Evolutionary conservation across 2,797 vertebrate species (phyloP).

Genomic region (Gallinago nigripennis): DNA sequence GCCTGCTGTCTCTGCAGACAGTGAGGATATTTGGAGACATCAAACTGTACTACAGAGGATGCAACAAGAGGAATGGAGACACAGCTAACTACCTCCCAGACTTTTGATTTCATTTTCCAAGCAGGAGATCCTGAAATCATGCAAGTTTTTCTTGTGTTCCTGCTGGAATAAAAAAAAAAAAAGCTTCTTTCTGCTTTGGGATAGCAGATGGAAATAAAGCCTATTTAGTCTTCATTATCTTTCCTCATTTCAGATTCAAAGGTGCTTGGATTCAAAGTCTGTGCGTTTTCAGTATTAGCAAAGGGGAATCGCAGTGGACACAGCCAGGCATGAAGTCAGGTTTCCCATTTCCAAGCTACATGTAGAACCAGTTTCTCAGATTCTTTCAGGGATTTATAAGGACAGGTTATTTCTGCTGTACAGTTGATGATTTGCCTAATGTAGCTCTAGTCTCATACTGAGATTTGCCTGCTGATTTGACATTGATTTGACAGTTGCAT

Average conservation of each 20-base stretch:
- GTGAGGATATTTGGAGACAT: constrained; percentile 46
- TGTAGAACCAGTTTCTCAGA: background rate
- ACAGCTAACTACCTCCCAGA: constrained; percentile 35
- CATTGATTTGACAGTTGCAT: constrained; percentile 45
- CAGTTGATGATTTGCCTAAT: constrained; percentile 45
- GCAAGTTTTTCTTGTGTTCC: background rate
- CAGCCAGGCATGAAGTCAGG: background rate
- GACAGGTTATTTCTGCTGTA: constrained; percentile 32
- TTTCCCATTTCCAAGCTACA: background rate
- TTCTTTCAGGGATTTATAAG: background rate
- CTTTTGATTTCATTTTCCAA: constrained; percentile 28
- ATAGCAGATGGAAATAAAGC: background rate
- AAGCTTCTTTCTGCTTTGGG: background rate
- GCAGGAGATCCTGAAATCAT: background rate
- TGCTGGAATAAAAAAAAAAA: background rate
- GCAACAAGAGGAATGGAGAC: constrained; percentile 44
- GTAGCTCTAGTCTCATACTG: constrained; percentile 4
- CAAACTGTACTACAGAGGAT: constrained; percentile 31
- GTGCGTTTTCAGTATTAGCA: background rate
- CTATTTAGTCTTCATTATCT: background rate
- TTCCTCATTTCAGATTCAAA: background rate
- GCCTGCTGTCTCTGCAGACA: constrained; percentile 52
- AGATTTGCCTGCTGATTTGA: constrained; percentile 29
- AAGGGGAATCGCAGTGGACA: background rate
- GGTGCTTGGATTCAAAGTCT: background rate